phyloP scores from a whole-genome alignment of 2,888 invertebrate species.

The Diploptera punctata region DNA sequence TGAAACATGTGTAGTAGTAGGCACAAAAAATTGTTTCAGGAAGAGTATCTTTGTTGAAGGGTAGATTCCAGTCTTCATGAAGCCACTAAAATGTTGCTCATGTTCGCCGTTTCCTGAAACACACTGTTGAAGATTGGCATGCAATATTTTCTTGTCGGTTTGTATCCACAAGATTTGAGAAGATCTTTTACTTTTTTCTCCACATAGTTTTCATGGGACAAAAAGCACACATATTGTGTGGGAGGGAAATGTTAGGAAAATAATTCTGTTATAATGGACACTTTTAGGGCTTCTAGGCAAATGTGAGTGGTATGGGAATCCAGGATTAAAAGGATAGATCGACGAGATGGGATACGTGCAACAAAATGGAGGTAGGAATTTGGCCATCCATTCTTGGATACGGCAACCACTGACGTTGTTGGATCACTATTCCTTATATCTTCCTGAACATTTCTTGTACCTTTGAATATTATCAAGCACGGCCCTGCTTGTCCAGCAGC shows the following conservation, averaged over 20 bases:
- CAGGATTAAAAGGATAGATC: not conserved
- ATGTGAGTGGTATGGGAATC: slow-evolving; percentile 9
- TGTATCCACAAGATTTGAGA: slow-evolving; percentile 7
- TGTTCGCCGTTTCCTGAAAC: not conserved
- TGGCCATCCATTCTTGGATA: slow-evolving; percentile 1
- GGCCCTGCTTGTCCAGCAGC: not conserved
- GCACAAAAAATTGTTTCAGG: not conserved
- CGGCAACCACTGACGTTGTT: not conserved
- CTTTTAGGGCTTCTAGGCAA: not conserved
- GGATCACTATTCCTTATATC: not conserved
- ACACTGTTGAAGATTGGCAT: not conserved
- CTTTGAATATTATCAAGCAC: slow-evolving; percentile 4
- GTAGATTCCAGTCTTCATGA: not conserved
- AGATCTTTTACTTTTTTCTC: not conserved
- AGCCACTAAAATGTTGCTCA: not conserved
- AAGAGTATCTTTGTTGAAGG: not conserved
- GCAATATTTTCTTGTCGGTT: not conserved
- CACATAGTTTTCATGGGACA: not conserved
- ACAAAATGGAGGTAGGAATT: slow-evolving; percentile 8
- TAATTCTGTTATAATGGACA: not conserved
- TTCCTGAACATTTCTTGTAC: not conserved
- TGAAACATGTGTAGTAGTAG: not conserved
- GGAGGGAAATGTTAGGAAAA: slow-evolving; percentile 11
- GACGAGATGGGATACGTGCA: not conserved
- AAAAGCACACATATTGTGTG: not conserved